Evolutionary conservation across 2,797 vertebrate genomes (phyloP), one percentile per base, ranked within the genome.

Genomic region (Podarcis lilfordi): DNA sequence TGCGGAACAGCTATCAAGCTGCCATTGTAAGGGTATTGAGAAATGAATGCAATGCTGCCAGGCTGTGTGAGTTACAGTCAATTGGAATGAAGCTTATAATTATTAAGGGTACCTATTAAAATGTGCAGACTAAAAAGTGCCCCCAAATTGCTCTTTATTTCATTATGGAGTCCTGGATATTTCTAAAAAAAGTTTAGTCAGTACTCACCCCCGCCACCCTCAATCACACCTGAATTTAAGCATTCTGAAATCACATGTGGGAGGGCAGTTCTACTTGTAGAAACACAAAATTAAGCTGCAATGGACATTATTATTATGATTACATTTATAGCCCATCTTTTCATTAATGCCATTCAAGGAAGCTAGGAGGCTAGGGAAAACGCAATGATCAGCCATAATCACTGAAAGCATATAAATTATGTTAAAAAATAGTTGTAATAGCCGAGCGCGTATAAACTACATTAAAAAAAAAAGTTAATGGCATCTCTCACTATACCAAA

Each of bases 21-120:
- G 77, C 77, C n/a, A 25, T 66, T 80, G 66, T 43, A 61, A 27
- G 78, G 78, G 40, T 66, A 85, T 43, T 85, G 69, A 55, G 68
- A 75, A 80, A 75, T 80, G 64, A 85, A 85, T 66, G 68, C 71
- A 75, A 37, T 37, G 69, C 78, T 66, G 43, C 77, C 77, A 75
- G 43, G 59, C 35, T 37, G 19, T 75, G 40, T 76, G 69, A 74
- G 68, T 66, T 74, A 64, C 82, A 84, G 77, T 61, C 76, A 85
- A 64, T 21, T 74, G 68, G 55, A 80, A 84, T 74, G 45, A 85
- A 89, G 69, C 55, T 79, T 71, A 72, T 75, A 80, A 89, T 74
- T 89, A 85, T 80, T 80, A 75, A 80, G 68, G 8, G 45, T 50
- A 77, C 59, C 43, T 80, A 89, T 85, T 85, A 64, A 88, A 85